Conservation (phyloP, 2,797 vertebrate genomes). For the Hypotaenidia okinawae region DNA sequence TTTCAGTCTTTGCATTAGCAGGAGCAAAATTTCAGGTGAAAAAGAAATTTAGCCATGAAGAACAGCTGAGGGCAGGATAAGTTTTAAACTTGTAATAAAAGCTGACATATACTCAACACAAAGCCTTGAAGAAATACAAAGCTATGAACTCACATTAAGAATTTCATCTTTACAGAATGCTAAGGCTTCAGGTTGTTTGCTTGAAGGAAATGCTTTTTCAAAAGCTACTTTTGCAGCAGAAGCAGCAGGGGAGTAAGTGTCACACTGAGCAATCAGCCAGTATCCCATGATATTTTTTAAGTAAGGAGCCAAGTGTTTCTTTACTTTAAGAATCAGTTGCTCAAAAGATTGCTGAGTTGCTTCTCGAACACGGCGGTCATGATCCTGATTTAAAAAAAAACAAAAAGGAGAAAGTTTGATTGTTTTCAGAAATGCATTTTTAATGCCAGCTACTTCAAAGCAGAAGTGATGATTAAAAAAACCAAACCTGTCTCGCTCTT, state of each 20-base stretch:
- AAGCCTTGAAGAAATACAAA: not conserved
- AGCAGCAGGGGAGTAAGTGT: conserved; percentile 91
- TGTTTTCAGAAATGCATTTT: not conserved
- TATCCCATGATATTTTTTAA: conserved; percentile 97
- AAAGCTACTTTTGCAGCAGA: conserved; percentile 91
- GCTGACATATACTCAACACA: not conserved
- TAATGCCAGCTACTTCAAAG: not conserved
- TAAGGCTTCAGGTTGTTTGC: conserved; percentile 94
- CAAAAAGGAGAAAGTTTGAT: not conserved
- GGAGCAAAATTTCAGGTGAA: not conserved
- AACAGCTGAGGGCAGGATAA: not conserved
- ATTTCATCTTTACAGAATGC: conserved; percentile 97
- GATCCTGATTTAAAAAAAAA: conserved; percentile 82
- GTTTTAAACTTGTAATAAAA: not conserved
- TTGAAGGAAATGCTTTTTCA: conserved; percentile 90
- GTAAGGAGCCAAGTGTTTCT: conserved; percentile 93
- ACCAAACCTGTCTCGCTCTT: not conserved
- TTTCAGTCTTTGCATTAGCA: not conserved
- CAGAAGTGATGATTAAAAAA: not conserved
- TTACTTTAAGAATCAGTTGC: conserved; percentile 94
- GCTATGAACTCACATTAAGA: conserved; percentile 85
- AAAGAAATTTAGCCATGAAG: not conserved
- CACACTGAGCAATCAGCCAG: conserved; percentile 97
- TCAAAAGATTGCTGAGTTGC: conserved; percentile 95
- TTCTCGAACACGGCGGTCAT: conserved; percentile 94